Conservation (phyloP, 2,797 vertebrate genomes). For the Anas bernieri region DNA sequence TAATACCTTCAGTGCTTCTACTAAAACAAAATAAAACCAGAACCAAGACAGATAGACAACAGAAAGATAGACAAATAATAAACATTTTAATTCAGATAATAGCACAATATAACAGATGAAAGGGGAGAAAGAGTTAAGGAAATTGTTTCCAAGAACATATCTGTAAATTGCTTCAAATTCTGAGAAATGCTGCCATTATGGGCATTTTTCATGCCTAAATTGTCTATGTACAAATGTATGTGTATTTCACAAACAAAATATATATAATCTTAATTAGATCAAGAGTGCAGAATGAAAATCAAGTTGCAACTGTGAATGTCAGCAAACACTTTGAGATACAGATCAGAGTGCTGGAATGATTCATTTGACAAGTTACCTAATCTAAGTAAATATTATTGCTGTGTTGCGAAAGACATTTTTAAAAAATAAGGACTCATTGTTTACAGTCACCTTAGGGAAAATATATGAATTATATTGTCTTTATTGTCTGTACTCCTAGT, state of each 20-base stretch:
- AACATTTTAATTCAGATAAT: background rate
- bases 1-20: background rate
- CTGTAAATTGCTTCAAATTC: background rate
- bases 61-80: background rate
- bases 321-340: constrained; percentile 23
- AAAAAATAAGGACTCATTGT: constrained; percentile 13
- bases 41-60: background rate
- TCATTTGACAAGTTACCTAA: constrained; percentile 45
- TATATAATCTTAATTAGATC: constrained; percentile 47
- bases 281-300: background rate
- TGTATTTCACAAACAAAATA: background rate
- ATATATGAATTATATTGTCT: background rate
- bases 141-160: no score
- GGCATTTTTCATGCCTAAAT: background rate
- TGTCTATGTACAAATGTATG: background rate
- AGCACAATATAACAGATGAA: background rate
- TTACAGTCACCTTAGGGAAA: background rate
- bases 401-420: constrained; percentile 9
- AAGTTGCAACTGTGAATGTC: background rate
- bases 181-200: background rate
- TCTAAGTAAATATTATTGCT: constrained; percentile 44
- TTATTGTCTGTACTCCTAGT: background rate
- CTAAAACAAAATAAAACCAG: background rate
- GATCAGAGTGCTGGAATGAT: constrained; percentile 22
- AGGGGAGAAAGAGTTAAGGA: background rate